Evolutionary conservation across 2,113 vertebrate genomes (phyloP), one percentile per base, ranked within the genome.

Genomic region (Circaetus gallicus): DNA sequence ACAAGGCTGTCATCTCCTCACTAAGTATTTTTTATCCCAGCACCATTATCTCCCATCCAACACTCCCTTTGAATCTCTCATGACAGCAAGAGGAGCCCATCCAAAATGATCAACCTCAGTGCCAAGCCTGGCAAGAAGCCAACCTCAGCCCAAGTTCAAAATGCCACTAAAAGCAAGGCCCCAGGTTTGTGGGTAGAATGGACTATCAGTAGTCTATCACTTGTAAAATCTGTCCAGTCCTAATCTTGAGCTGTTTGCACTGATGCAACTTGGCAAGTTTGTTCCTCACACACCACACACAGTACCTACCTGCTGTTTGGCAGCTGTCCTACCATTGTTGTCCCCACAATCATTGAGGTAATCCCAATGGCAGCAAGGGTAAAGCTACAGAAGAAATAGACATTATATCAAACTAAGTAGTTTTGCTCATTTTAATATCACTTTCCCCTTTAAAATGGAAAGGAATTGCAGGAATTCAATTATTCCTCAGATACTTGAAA

Each of bases 321-420:
- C 42, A 99, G 96, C 80, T 99, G 98, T 45, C 99, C 99, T 28
- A 99, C 99, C 36, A 98, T 11, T 4, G 98, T 98, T 1, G 99
- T 99, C 89, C 99, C 99, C 11, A 98, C 93, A 61, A 99, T 99
- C 96, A 99, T 98, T 97, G 99, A 99, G 16, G 97, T 97, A 90
- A 99, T 98, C 49, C 99, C 99, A 49, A 99, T 99, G 86, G 97
- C 29, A 93, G 99, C 99, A 6, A 99, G 97, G 31, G 98, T 98
- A 45, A 99, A 82, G 86, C 99, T 99, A 94, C 56, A 95, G 91
- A 67, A 13, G 95, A 78, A 95, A 82, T 3, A 89, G 76, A 93
- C 26, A 11, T 47, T 49, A 76, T 69, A 66, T 32, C n/a, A 29
- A 67, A 43, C 21, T 9, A 42, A 73, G n/a, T 25, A 34, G 4